Conservation (phyloP, 2,113 vertebrate genomes). For the Crotalus helleri region DNA sequence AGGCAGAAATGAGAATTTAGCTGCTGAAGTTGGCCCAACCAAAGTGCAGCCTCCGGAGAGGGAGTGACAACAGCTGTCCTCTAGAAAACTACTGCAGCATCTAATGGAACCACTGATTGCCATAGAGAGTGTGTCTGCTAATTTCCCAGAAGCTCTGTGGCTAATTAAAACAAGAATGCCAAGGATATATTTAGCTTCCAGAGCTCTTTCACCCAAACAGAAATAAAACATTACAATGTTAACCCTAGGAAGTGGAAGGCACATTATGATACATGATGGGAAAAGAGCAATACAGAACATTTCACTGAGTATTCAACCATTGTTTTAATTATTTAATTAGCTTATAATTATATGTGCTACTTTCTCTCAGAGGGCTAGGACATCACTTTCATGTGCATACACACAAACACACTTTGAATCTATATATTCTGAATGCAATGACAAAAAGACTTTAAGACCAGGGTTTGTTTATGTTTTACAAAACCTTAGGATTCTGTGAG, state of each 20-base stretch:
- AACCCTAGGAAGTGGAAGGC: not conserved
- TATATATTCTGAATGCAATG: not conserved
- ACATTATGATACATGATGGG: not conserved
- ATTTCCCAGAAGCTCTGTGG: not conserved
- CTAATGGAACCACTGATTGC: not conserved
- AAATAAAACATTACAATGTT: not conserved
- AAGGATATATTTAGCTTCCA: not conserved
- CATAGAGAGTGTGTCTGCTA: not conserved
- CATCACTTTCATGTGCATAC: not conserved
- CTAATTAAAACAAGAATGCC: not conserved
- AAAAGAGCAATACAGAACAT: not conserved
- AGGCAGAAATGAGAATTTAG: not conserved
- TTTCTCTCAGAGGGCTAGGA: not conserved
- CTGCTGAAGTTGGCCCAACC: not conserved
- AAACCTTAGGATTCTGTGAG: not conserved
- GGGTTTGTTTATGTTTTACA: not conserved
- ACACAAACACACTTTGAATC: not conserved
- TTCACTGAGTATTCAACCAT: not conserved
- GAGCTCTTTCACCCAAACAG: not conserved
- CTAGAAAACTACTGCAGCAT: not conserved
- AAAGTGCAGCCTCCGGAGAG: not conserved
- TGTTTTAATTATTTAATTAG: not conserved
- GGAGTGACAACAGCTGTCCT: not conserved
- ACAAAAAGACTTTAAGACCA: not conserved
- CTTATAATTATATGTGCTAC: not conserved